These are phyloP conservation scores for Channa striata DNA, from an alignment of 2,797 vertebrate genomes.

Conservation along the genomic window DNA sequence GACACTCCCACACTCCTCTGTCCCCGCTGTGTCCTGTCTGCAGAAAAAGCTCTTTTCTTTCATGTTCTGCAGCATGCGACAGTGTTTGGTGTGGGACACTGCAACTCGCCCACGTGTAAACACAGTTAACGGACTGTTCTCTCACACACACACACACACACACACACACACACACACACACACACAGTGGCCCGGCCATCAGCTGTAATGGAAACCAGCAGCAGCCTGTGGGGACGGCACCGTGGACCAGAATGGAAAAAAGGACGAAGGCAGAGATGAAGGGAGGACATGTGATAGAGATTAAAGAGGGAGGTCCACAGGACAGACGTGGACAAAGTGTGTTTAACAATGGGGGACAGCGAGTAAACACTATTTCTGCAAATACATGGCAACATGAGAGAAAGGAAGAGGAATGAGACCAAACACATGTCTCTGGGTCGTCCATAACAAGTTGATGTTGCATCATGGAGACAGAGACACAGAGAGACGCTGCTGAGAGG, in stretches of 20 bases:
- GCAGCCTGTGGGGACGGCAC: conserved; percentile 42
- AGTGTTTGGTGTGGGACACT: not conserved
- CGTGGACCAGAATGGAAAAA: conserved; percentile 42
- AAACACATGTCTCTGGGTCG: too few species aligned
- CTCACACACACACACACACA: conserved; percentile 16
- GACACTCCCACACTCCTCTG: not conserved
- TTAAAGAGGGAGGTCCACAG: conserved; percentile 28
- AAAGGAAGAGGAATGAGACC: too few species aligned
- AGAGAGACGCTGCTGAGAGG: conserved; percentile 14
- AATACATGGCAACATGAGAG: too few species aligned
- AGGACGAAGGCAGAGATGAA: conserved; percentile 8
- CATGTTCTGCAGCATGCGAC: not conserved
- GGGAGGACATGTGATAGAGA: conserved; percentile 28
- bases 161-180: conserved; percentile 9
- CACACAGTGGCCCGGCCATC: conserved; percentile 14
- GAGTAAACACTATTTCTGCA: too few species aligned
- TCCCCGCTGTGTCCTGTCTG: not conserved
- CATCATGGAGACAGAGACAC: conserved; percentile 31
- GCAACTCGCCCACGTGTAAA: not conserved
- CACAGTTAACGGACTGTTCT: conserved; percentile 2
- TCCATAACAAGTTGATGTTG: conserved; percentile 14
- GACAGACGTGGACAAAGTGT: not conserved
- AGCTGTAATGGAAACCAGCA: conserved; percentile 56
- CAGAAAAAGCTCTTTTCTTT: too few species aligned
- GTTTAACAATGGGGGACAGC: too few species aligned